A percentile compares a stretch with the other conserved stretches of the same genome.
These are phyloP conservation scores for Sarcophaga bullata DNA, from an alignment of 1,140 invertebrate genomes.

Conservation along the genomic window DNA sequence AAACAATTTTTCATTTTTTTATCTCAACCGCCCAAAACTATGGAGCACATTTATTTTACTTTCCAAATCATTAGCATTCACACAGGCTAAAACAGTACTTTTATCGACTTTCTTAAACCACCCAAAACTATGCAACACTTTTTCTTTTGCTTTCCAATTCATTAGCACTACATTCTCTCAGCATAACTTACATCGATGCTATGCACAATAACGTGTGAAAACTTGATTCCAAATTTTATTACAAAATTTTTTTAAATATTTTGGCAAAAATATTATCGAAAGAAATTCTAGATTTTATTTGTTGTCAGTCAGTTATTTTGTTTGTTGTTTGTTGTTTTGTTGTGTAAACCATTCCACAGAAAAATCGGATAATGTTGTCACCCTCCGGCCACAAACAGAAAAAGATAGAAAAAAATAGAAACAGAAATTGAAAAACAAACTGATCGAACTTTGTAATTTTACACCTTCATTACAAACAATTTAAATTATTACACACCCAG, in stretches of 20 bases:
- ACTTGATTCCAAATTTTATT: background rate
- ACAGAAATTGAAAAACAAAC: too few relatives aligned
- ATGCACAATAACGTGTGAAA: slow-evolving; percentile 16
- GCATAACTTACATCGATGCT: background rate
- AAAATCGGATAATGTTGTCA: slow-evolving; percentile 24
- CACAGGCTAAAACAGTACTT: too few relatives aligned
- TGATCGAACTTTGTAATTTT: slow-evolving; percentile 33
- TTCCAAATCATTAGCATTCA: background rate
- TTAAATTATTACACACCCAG: slow-evolving; percentile 27
- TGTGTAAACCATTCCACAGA: slow-evolving; percentile 7
- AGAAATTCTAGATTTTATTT: background rate
- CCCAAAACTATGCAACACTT: too few relatives aligned
- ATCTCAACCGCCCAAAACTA: too few relatives aligned
- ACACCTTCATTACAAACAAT: slow-evolving; percentile 37
- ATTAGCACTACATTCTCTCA: background rate
- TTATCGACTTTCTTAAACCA: too few relatives aligned
- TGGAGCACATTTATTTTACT: background rate
- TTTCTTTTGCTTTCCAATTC: background rate
- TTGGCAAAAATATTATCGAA: background rate
- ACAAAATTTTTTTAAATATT: background rate
- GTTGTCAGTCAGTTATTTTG: background rate
- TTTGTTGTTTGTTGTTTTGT: background rate
- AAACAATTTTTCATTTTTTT: too few relatives aligned
- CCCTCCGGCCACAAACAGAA: background rate
- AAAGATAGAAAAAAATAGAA: too few relatives aligned